Base-by-base conservation (phyloP, 2,113 vertebrate species). In the Terrapene triunguis region DNA sequence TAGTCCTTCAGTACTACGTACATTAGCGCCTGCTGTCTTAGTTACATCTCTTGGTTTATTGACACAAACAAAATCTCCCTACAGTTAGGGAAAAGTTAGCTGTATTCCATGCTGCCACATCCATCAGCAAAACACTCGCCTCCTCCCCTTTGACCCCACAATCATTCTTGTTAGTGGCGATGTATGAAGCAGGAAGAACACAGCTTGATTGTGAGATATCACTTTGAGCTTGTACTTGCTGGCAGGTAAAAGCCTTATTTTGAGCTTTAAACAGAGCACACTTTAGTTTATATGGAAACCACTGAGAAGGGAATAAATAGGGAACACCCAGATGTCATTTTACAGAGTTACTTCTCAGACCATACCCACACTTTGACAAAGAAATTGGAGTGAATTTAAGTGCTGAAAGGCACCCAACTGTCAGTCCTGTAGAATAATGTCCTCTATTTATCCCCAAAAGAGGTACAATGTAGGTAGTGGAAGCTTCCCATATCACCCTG, bases 11-110 rank as follows among this genome's bases (percentile, higher is more conserved):
- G n/a, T 50, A 92, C 80, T 95, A 84, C 78, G 62, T 84, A 90
- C 80, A 87, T 82, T 86, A 93, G 82, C 88, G 83, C 62, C 95
- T 79, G 84, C 59, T 89, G 78, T 54, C 55, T 96, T 92, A 95
- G 93, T 3, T 2, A 54, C 89, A 88, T 76, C 87, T 90, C 81
- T 94, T 93, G 88, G 95, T 97, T 97, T 97, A 94, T 89, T 96
- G 95, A 91, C 90, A 89, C 80, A 94, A 97, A 95, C 95, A 96
- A 96, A 96, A 97, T 95, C 95, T 94, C 93, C 96, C 82, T 93
- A 78, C 82, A 91, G 92, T 92, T 88, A 78, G 78, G 87, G 32
- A 93, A 92, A 96, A 97, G 92, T 88, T 88, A 97, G 69, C 53
- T 94, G 89, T 87, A 81, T 76, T 96, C 87, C 54, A 25, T 88